Evolutionary conservation across 2,113 vertebrate species (phyloP).

Genomic region (Aphyosemion australe): DNA sequence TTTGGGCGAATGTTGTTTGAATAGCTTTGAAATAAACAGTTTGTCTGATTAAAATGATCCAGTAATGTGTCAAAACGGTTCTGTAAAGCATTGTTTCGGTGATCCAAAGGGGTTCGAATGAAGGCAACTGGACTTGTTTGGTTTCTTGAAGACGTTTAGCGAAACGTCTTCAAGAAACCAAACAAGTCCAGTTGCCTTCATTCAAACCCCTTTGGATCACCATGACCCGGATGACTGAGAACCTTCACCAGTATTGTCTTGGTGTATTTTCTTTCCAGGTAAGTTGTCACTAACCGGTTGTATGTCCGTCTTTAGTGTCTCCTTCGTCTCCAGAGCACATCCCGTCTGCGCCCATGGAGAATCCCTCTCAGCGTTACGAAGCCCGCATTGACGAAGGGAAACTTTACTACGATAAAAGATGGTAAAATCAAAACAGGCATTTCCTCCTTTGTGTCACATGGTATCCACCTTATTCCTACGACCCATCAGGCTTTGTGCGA

Average conservation of each 20-base stretch:
- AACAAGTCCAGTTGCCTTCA: too few species aligned
- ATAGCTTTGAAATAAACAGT: background rate
- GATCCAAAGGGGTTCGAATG: too few species aligned
- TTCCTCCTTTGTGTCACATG: background rate
- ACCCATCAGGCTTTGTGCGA: too few species aligned
- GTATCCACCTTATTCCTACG: too few species aligned
- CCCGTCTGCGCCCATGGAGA: slow-evolving; percentile 88
- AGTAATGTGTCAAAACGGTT: background rate
- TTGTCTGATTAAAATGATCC: background rate
- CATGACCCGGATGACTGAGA: too few species aligned
- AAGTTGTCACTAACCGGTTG: background rate
- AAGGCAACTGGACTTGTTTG: too few species aligned
- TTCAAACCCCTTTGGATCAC: too few species aligned
- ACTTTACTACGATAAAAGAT: slow-evolving; percentile 98
- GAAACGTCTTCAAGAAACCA: too few species aligned
- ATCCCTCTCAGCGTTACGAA: slow-evolving; percentile 90
- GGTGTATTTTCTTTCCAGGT: background rate
- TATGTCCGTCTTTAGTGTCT: slow-evolving; percentile 79
- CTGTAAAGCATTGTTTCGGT: too few species aligned
- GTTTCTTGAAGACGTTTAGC: too few species aligned
- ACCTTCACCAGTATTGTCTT: too few species aligned
- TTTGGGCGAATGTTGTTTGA: background rate
- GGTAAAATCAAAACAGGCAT: slow-evolving; percentile 72
- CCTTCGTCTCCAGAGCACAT: slow-evolving; percentile 94
- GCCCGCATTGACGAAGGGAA: slow-evolving; percentile 98